Percentiles rank a stretch among this genome's conserved stretches.
Conservation (phyloP, 2,797 vertebrate species). For the Clamator glandarius region DNA sequence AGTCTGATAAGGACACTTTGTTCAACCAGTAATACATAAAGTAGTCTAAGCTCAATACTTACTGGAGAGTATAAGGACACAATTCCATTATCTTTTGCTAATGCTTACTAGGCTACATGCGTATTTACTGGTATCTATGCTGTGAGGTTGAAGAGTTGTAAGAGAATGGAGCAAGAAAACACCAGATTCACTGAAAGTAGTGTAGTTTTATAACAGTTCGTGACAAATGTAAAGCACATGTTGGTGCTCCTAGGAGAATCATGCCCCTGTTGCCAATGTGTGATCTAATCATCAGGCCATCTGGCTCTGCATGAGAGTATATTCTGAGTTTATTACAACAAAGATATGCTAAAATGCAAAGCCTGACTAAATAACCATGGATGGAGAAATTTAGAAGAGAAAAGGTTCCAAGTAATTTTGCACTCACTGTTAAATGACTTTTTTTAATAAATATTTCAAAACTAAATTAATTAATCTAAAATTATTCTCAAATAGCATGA, state of each 20-base stretch:
- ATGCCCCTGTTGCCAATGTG: not conserved
- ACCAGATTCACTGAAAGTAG: not conserved
- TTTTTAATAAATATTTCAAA: not conserved
- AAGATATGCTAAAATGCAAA: not conserved
- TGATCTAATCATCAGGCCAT: not conserved
- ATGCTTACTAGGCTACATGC: not conserved
- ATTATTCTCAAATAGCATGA: not conserved
- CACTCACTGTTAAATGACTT: not conserved
- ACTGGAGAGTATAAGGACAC: not conserved
- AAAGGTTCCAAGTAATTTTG: not conserved
- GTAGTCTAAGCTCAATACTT: not conserved
- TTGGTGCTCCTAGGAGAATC: not conserved
- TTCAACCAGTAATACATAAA: not conserved
- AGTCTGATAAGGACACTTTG: not conserved
- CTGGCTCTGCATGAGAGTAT: not conserved
- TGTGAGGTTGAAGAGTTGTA: fast-evolving
- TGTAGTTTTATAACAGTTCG: not conserved
- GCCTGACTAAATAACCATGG: not conserved
- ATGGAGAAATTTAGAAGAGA: not conserved
- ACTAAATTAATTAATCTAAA: not conserved
- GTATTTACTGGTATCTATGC: not conserved
- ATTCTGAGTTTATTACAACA: not conserved
- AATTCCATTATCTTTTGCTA: not conserved
- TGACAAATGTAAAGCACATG: not conserved
- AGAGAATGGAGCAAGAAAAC: not conserved